Evolutionary conservation across 2,888 invertebrate genomes (phyloP).

Genomic region (Ectobius pallidus): DNA sequence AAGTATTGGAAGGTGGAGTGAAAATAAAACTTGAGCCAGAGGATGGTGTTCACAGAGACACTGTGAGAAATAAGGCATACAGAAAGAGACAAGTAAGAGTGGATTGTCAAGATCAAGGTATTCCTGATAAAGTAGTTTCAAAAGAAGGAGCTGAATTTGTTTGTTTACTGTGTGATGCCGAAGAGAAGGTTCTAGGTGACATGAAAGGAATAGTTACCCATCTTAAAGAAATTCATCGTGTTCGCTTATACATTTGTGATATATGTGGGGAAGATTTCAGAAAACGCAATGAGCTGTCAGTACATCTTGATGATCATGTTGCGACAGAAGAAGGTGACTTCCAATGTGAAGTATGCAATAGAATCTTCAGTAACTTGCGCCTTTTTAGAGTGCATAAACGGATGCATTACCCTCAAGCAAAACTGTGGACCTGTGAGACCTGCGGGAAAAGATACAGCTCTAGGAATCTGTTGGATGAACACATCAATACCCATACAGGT

Average conservation of each 20-base stretch:
- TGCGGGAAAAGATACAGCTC: slow-evolving; percentile 75
- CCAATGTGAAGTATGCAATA: slow-evolving; percentile 67
- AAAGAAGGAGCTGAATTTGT: slow-evolving; percentile 41
- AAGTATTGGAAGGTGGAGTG: slow-evolving; percentile 21
- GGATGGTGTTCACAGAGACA: slow-evolving; percentile 43
- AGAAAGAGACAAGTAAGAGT: slow-evolving; percentile 30
- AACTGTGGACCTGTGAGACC: slow-evolving; percentile 66
- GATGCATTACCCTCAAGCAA: slow-evolving; percentile 66
- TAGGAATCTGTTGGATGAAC: slow-evolving; percentile 72
- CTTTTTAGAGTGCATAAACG: slow-evolving; percentile 67
- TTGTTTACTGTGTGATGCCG: slow-evolving; percentile 56
- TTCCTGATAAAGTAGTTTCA: slow-evolving; percentile 48
- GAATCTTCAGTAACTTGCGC: slow-evolving; percentile 65
- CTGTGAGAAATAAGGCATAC: slow-evolving; percentile 43
- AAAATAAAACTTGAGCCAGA: slow-evolving; percentile 50
- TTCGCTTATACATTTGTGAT: slow-evolving; percentile 72
- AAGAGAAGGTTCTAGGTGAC: slow-evolving; percentile 57
- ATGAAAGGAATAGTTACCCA: slow-evolving; percentile 67
- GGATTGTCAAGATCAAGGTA: slow-evolving; percentile 46
- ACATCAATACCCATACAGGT: slow-evolving; percentile 73
- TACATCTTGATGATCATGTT: slow-evolving; percentile 68
- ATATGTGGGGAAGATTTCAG: slow-evolving; percentile 70
- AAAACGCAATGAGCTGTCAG: slow-evolving; percentile 65
- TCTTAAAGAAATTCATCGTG: slow-evolving; percentile 65
- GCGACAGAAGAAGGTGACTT: slow-evolving; percentile 67